Evolutionary conservation across 2,113 vertebrate species (phyloP).

Genomic region (Gambusia holbrooki): DNA sequence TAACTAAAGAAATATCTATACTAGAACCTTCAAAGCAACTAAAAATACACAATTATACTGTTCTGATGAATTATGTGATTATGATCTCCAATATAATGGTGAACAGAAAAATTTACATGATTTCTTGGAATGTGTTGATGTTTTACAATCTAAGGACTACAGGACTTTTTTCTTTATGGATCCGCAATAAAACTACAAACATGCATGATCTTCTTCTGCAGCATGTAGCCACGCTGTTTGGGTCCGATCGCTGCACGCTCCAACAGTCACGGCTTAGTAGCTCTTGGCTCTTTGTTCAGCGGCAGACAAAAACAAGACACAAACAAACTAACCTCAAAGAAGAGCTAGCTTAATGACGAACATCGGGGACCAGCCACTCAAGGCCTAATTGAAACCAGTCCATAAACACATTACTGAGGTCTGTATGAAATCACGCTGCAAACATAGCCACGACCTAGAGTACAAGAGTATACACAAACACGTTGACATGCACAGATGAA

Average conservation of each 20-base stretch:
- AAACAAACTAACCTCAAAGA: slow-evolving; percentile 6
- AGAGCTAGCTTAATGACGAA: slow-evolving; percentile 20
- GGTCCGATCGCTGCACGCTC: slow-evolving; percentile 21
- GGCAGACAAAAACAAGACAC: slow-evolving; percentile 8
- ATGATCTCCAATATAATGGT: too few relatives aligned
- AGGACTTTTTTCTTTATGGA: not conserved
- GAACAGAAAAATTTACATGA: too few relatives aligned
- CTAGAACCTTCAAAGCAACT: too few relatives aligned
- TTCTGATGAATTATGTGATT: too few relatives aligned
- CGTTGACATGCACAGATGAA: slow-evolving; percentile 6
- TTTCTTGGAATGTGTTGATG: too few relatives aligned
- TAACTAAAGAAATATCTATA: too few relatives aligned
- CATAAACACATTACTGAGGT: slow-evolving; percentile 31
- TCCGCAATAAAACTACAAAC: not conserved
- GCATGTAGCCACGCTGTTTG: slow-evolving; percentile 16
- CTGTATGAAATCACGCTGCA: slow-evolving; percentile 26
- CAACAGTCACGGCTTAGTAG: slow-evolving; percentile 46
- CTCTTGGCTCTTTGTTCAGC: slow-evolving; percentile 48
- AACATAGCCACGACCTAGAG: slow-evolving; percentile 17
- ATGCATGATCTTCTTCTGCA: slow-evolving; percentile 4
- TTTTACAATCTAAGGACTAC: not conserved
- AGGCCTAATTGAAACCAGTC: slow-evolving; percentile 37
- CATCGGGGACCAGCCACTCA: slow-evolving; percentile 20
- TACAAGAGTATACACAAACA: slow-evolving; percentile 1
- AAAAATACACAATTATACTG: too few relatives aligned